These are phyloP conservation scores for Tapera naevia DNA, from an alignment of 2,797 vertebrate genomes.

Conservation along the genomic window DNA sequence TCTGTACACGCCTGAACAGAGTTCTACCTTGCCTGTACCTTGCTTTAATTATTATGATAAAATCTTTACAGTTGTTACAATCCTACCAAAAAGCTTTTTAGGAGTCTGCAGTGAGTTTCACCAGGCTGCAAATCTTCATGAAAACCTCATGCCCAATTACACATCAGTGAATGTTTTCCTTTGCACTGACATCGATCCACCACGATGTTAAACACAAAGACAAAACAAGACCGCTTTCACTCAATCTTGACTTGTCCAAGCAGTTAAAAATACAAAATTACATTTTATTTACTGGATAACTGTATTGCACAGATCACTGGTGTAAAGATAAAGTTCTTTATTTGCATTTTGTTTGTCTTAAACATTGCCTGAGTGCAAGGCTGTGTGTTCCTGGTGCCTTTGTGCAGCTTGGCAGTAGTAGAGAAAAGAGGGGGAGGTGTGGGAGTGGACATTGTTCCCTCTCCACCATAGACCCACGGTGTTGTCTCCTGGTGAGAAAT, in stretches of 20 bases:
- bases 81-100: neutral
- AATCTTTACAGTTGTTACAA: constrained; percentile 24
- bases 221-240: neutral
- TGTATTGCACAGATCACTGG: neutral
- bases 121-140: neutral
- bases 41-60: constrained; percentile 57
- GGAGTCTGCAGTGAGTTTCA: neutral
- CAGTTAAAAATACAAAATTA: neutral
- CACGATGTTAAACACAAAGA: neutral
- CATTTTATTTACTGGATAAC: neutral
- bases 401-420: too few species aligned
- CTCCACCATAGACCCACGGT: too few species aligned
- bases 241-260: neutral
- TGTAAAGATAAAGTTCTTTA: too few species aligned
- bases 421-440: too few species aligned
- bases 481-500: too few species aligned
- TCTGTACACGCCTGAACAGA: neutral
- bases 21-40: neutral
- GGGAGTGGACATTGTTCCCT: too few species aligned
- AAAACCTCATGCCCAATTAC: constrained; percentile 5
- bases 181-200: neutral
- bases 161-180: neutral
- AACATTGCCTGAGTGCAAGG: too few species aligned
- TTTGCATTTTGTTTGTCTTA: too few species aligned
- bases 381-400: too few species aligned